Evolutionary conservation across 2,888 invertebrate genomes (phyloP).

Genomic region (Lordiphosa fenestrarum): DNA sequence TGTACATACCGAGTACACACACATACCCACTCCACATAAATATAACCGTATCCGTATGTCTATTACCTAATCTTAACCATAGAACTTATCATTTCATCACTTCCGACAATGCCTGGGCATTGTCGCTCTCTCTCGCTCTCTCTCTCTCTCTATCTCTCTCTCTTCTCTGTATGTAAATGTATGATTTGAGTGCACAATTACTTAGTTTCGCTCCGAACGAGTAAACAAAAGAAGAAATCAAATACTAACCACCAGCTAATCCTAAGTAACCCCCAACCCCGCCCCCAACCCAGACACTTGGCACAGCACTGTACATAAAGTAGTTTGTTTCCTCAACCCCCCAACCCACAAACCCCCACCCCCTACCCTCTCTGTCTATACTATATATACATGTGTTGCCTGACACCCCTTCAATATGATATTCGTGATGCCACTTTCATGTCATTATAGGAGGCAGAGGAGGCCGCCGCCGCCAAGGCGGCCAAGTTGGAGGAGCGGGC

Average conservation of each 20-base stretch:
- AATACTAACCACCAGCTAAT: constrained; percentile 33
- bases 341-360: no score
- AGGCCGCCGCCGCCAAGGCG: constrained; percentile 85
- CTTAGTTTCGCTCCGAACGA: constrained; percentile 39
- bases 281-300: constrained; percentile 15
- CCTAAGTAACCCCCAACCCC: constrained; percentile 7
- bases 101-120: no score
- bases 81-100: no score
- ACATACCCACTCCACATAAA: background rate
- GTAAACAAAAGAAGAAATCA: constrained; percentile 64
- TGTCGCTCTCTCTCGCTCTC: background rate
- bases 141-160: constrained; percentile 14
- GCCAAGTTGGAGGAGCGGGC: constrained; percentile 81
- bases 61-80: background rate
- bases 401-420: background rate
- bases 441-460: constrained; percentile 89
- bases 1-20: constrained; percentile 30
- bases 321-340: constrained; percentile 19
- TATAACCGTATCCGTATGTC: constrained; percentile 1
- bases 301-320: constrained; percentile 51
- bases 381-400: background rate
- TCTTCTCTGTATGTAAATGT: constrained; percentile 10
- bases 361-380: background rate
- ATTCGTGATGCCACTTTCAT: constrained; percentile 26
- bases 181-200: constrained; percentile 47